Base-by-base conservation (phyloP, 2,797 vertebrate species). In the Cottoperca gobio region DNA sequence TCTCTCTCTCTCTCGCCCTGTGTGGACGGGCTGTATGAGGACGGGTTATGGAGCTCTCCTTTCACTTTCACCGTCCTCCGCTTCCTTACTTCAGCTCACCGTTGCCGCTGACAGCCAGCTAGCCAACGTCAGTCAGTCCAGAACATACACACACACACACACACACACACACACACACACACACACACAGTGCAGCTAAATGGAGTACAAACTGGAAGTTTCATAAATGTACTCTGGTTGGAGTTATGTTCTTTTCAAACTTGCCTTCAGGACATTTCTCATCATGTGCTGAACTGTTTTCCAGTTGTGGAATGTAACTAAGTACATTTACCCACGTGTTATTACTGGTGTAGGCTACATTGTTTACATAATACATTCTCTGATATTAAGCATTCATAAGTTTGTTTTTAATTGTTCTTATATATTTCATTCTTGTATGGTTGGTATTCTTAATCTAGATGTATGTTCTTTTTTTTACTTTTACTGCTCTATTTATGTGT, bases 171-270 rank as follows among this genome's bases (percentile, higher is more conserved):
- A 63, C 3, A 64, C 2, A 92, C 73, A 76, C 39, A 33, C 50
- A 31, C 16, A 19, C 40, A 63, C 3, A 64, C 2, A 43, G 58
- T 17, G 70, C 60, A 28, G 78, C 57, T 63, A 37, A 60, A 72
- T 40, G 69, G 72, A 78, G 88, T 12, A 70, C 17, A 40, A 57
- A 43, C 91, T 86, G 78, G 91, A 93, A 93, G 67, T 85, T 90
- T 86, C 89, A 86, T 61, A 63, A 52, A 75, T 68, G 74, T 71
- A 45, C 73, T 64, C 54, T 28, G 35, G 17, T 24, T 52, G 28
- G 39, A 21, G 31, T 16, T 12, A 19, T n/a, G 72, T 23, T 78
- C 24, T 86, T 76, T 79, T 72, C 40, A 70, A 53, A 79, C 54
- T 54, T 24, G 14, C 50, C 45, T 73, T 87, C 86, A 49, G 78